Evolutionary conservation across 1,140 invertebrate species (phyloP).

Genomic region (Lineus longissimus): DNA sequence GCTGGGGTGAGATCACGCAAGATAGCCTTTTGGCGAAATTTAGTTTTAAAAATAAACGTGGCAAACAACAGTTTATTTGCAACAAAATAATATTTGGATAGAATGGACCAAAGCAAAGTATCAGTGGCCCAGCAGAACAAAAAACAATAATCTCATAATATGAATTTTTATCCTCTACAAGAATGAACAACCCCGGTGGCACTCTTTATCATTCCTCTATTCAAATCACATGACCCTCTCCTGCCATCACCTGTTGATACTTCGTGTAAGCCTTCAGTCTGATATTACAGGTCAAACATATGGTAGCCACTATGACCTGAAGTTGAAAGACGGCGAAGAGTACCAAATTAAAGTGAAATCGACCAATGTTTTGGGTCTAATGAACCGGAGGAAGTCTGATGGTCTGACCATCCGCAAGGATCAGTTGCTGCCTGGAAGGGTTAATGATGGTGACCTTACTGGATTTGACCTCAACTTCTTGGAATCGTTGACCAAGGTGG

Average conservation of each 20-base stretch:
- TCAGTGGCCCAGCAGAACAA: no score
- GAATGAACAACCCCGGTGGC: no score
- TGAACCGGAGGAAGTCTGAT: slow-evolving; percentile 27
- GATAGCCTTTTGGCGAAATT: no score
- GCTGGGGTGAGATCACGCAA: no score
- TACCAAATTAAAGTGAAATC: slow-evolving; percentile 30
- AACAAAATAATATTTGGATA: no score
- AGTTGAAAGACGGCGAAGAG: slow-evolving; percentile 22
- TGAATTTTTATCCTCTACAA: no score
- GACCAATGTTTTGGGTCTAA: slow-evolving; percentile 27
- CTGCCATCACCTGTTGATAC: slow-evolving; percentile 5
- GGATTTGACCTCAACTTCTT: slow-evolving; percentile 29
- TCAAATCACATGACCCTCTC: no score
- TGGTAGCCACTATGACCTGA: slow-evolving; percentile 26
- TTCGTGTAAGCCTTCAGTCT: slow-evolving; percentile 16
- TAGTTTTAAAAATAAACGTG: no score
- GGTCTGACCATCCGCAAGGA: slow-evolving; percentile 31
- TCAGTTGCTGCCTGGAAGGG: slow-evolving; percentile 33
- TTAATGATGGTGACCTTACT: slow-evolving; percentile 28
- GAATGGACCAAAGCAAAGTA: no score
- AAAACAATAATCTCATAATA: no score
- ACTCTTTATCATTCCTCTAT: no score
- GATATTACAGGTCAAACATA: slow-evolving; percentile 20
- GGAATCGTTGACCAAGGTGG: slow-evolving; percentile 16
- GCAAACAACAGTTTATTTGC: no score